Conservation (phyloP, 2,797 vertebrate genomes). For the Characodon lateralis region DNA sequence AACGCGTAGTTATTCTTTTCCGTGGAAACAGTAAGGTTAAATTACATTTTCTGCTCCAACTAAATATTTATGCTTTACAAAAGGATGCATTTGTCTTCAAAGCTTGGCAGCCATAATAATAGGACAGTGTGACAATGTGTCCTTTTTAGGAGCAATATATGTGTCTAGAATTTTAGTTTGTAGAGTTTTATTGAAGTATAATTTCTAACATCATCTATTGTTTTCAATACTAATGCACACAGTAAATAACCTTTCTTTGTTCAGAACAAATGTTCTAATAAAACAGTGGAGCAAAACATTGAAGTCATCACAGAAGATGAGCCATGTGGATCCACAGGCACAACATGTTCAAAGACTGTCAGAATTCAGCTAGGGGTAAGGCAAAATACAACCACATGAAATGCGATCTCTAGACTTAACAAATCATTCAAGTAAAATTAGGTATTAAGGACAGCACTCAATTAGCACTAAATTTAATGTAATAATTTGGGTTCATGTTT, state of each 20-base stretch:
- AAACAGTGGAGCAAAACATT: conserved; percentile 75
- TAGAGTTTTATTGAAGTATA: background rate
- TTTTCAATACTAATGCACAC: background rate
- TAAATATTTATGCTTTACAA: background rate
- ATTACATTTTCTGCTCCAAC: too few species aligned
- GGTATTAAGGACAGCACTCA: background rate
- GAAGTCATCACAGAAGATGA: conserved; percentile 91
- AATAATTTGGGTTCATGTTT: background rate
- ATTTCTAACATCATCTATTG: background rate
- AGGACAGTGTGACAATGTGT: background rate
- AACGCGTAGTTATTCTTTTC: too few species aligned
- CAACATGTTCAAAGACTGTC: conserved; percentile 92
- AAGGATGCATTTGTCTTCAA: background rate
- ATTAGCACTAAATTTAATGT: background rate
- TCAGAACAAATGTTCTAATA: conserved; percentile 88
- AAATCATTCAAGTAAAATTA: background rate
- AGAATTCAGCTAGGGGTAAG: conserved; percentile 89
- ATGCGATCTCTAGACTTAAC: background rate
- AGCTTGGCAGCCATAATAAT: background rate
- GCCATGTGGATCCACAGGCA: conserved; percentile 90
- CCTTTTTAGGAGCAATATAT: background rate
- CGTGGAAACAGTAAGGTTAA: too few species aligned
- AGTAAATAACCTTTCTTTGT: conserved; percentile 23
- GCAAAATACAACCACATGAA: background rate
- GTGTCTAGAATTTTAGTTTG: background rate